Evolutionary conservation across 2,797 vertebrate species (phyloP), one percentile per base, ranked within the genome.

Genomic region (Triplophysa bombifrons): DNA sequence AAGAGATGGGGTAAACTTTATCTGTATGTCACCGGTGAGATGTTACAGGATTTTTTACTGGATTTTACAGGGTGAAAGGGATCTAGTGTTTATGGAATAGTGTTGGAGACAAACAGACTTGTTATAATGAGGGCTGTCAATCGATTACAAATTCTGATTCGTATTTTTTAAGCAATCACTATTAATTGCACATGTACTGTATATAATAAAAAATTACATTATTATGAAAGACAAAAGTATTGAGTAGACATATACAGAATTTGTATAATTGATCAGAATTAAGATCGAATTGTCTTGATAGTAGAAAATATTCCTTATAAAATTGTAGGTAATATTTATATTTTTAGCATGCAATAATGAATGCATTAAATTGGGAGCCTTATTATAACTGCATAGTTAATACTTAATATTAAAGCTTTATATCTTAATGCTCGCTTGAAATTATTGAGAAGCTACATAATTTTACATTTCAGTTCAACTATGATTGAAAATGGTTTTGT

Each of bases 1-100:
- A 93, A 93, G 89, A 88, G 89, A 93, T 91, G 92, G 91, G n/a
- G 85, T 22, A 80, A 84, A 77, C 75, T 86, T 50, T 14, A 75
- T 66, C 25, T 77, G 73, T 51, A 63, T 63, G 64, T 83, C 51
- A 72, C 83, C 65, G 68, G 78, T 86, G 69, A 84, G 20, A 69
- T 78, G 85, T 87, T 88, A 89, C 64, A 51, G 66, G 53, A 13
- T 27, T 69, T 67, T 48, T 19, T 2, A n/a, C 25, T 53, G 11
- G 30, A 16, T 13, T 72, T 72, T 44, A 73, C 30, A 46, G 11
- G 22, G 56, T 38, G 58, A 17, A 41, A 67, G n/a, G 51, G 41
- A 72, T 30, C 41, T 51, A 41, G 2, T 70, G 65, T 66, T 72
- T 66, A 61, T 53, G 44, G 56, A 13, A 63, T 14, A 1, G 41